Base-by-base conservation (phyloP, 2,797 vertebrate genomes). In the Cynodonichthys magdalenae region DNA sequence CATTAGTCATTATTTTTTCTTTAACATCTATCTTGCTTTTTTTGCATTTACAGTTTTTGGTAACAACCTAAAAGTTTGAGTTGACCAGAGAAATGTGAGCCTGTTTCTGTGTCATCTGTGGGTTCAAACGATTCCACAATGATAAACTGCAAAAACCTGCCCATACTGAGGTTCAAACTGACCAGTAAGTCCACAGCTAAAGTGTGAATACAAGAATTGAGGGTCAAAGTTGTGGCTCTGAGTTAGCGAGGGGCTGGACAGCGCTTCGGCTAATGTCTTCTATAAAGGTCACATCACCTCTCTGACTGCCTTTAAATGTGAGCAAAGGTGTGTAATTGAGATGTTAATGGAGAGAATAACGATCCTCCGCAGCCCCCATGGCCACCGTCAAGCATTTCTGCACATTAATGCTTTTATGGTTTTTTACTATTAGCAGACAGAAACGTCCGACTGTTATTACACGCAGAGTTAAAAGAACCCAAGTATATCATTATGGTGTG, bases 261-360 rank as follows among this genome's bases (percentile, higher is more conserved):
- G 52, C 3, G 52, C 55, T 19, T 36, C 19, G 72, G 77, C 71
- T 68, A 70, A 75, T 79, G 71, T 69, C 76, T 84, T 80, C 65
- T 69, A 74, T 74, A 89, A 91, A 92, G 88, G 91, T 90, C 86
- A 88, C 68, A 31, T 71, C 69, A 20, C 81, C 63, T 83, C 77
- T 86, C 81, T 59, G 73, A 45, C 63, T 44, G 44, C 74, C 77
- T 59, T 72, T 85, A 85, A n/a, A 87, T 83, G 77, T 12, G 77
- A 72, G 71, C 42, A 47, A 65, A 67, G 80, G 81, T 79, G 87
- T 84, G 86, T 93, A 92, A 92, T 87, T 83, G 80, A 78, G 79
- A 73, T 59, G 83, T 87, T 89, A 90, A 90, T 83, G 80, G 60
- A 42, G 68, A 74, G 86, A 78, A 87, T 90, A 90, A 91, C 80